Conservation (phyloP, 1,140 invertebrate genomes). For the Bombus vancouverensis region DNA sequence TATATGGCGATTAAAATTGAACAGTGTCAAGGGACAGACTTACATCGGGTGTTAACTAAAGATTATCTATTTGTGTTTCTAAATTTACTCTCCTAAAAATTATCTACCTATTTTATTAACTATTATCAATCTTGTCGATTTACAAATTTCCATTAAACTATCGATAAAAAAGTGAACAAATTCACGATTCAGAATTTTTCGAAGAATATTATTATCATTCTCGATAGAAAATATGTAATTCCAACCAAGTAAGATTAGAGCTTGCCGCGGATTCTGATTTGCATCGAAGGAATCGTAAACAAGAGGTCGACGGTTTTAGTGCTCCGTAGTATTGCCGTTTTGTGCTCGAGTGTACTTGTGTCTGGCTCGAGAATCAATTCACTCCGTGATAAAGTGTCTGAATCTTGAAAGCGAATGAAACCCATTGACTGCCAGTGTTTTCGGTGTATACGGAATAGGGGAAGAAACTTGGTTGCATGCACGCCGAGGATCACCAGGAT, state of each 20-base stretch:
- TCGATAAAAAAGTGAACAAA: neutral
- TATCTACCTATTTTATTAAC: neutral
- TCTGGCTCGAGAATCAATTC: constrained; percentile 48
- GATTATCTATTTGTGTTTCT: neutral
- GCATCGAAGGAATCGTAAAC: neutral
- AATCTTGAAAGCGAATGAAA: constrained; percentile 42
- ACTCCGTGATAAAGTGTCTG: constrained; percentile 47
- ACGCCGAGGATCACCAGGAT: constrained; percentile 23
- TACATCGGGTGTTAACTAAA: neutral
- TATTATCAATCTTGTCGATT: neutral
- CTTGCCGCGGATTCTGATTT: neutral
- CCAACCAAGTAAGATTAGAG: too few relatives aligned
- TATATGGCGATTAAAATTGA: neutral
- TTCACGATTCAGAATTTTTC: neutral
- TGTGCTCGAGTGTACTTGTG: constrained; percentile 45
- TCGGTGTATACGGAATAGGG: constrained; percentile 17
- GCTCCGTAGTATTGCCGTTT: constrained; percentile 34
- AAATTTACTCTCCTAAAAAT: neutral
- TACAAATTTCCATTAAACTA: neutral
- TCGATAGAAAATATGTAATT: neutral
- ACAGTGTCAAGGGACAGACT: neutral
- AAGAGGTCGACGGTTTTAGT: constrained; percentile 8
- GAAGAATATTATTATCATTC: neutral
- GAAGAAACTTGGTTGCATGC: constrained; percentile 32
- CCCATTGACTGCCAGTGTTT: constrained; percentile 34